Conservation (phyloP, 2,113 vertebrate genomes). For the Chunga burmeisteri region DNA sequence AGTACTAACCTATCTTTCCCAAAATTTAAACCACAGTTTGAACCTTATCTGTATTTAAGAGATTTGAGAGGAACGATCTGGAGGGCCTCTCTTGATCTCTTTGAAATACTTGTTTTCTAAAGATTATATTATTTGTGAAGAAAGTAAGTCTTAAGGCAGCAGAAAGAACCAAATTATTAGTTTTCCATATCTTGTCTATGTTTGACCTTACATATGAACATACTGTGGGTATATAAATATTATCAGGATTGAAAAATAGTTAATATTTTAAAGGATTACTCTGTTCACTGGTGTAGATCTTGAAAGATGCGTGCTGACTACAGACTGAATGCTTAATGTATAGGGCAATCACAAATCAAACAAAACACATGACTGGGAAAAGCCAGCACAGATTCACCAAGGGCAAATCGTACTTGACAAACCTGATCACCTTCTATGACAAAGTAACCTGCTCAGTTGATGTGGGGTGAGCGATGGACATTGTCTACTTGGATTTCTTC, state of each 20-base stretch:
- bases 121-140: neutral
- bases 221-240: too few relatives aligned
- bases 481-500: neutral
- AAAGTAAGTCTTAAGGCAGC: neutral
- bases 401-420: neutral
- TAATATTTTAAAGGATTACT: neutral
- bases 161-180: neutral
- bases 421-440: too few relatives aligned
- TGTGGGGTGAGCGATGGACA: neutral
- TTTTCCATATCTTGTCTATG: neutral
- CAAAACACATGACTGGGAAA: neutral
- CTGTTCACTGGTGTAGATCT: neutral
- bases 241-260: neutral
- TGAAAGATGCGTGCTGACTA: neutral
- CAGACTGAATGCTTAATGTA: neutral
- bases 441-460: neutral
- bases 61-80: neutral
- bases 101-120: neutral
- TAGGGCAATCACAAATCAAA: neutral
- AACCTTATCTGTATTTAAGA: neutral
- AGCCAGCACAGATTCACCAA: neutral
- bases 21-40: neutral
- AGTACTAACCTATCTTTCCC: neutral
- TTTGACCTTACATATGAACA: neutral
- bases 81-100: neutral